A percentile compares a stretch with the other conserved stretches of the same genome.
phyloP scores from a whole-genome alignment of 2,113 vertebrate genomes.

The Tapirus terrestris region DNA sequence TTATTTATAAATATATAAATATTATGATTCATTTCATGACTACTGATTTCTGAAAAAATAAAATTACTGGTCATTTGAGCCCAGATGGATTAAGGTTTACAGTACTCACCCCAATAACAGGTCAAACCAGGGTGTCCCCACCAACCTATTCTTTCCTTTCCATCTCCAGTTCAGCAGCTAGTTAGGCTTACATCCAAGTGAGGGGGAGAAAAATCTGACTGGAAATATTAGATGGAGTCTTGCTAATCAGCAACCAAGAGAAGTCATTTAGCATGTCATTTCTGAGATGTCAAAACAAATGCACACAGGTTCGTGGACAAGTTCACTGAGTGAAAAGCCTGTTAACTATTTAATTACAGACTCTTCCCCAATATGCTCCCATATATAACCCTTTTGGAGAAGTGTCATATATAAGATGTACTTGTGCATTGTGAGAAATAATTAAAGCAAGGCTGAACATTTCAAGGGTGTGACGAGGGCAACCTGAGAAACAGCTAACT shows the following conservation, averaged over 20 bases:
- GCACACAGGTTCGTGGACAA: background rate
- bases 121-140: background rate
- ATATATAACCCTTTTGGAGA: background rate
- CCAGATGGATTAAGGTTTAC: background rate
- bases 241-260: background rate
- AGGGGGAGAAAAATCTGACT: background rate
- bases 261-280: slow-evolving; percentile 16
- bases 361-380: background rate
- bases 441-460: background rate
- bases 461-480: background rate
- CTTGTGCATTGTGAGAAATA: background rate
- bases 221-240: background rate
- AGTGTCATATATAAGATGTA: background rate
- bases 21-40: background rate
- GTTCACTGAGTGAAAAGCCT: slow-evolving; percentile 7
- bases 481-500: background rate
- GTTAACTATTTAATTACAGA: slow-evolving; percentile 3
- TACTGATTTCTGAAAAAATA: background rate
- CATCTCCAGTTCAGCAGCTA: background rate
- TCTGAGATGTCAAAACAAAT: slow-evolving; percentile 55
- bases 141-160: background rate
- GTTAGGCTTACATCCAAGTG: background rate
- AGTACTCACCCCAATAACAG: background rate
- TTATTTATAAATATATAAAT: slow-evolving; percentile 29
- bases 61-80: background rate